Evolutionary conservation across 2,888 invertebrate species (phyloP), one percentile per base, ranked within the genome.

Genomic region (Onthophagus sagittarius): DNA sequence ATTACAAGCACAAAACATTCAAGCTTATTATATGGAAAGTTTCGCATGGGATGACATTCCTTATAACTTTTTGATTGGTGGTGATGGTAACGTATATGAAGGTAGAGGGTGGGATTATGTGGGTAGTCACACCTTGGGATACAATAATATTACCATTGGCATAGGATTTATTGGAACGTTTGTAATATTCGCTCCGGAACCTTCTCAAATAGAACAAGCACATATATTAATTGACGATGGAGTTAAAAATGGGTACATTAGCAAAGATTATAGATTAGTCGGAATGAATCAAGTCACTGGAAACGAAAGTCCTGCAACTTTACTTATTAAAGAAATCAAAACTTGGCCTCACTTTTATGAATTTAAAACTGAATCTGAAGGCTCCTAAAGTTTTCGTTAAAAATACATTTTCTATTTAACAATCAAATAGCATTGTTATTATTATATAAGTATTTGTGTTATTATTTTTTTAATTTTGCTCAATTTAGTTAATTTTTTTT

Each of bases 31-130:
- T 82, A 90, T 94, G 53, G 92, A 92, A 78, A 88, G 88, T 15
- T 84, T 83, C 73, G 83, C 86, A 0, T 92, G 91, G 88, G 87
- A 86, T 74, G 94, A 94, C 80, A 93, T 94, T 23, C 90, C 87
- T 0, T 94, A 93, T 82, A 95, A 93, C 81, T 95, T 94, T 78
- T 84, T 95, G 1, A 89, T 95, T 1, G 94, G 93, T 0, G 93
- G 93, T 6, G 94, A 94, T 81, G 94, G 94, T 0, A 87, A 89
- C 6, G 91, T 90, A 0, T 94, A 93, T 82, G 89, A 88, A 77
- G 94, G 92, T 0, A 93, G 93, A 0, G 94, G 93, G 0, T 95
- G 94, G 94, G 89, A 91, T 77, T 83, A 84, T 74, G 86, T 89
- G 64, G 94, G 94, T 0, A 91, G 94, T 0, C 94, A 94, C 79